Percentiles rank a stretch among this genome's conserved stretches.
Evolutionary conservation across 2,113 vertebrate genomes (phyloP).

Genomic region (Crocuta crocuta): DNA sequence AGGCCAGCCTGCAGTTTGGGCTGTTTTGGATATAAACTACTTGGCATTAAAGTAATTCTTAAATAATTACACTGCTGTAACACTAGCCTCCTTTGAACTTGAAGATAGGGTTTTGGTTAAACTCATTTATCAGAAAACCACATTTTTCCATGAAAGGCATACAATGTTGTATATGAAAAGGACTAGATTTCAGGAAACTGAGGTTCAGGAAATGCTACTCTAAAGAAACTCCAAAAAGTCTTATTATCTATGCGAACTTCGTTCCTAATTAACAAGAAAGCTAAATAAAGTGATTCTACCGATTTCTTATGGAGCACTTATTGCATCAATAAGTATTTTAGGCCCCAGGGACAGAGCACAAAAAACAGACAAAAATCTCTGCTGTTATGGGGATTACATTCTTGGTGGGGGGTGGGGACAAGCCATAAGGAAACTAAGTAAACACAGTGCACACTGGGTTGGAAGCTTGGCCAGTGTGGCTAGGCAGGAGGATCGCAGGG

Average conservation of each 20-base stretch:
- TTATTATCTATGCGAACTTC: not conserved
- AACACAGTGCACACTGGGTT: not conserved
- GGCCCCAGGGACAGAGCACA: not conserved
- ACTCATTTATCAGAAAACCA: not conserved
- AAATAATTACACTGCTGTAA: not conserved
- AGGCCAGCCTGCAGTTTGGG: not conserved
- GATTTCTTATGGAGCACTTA: not conserved
- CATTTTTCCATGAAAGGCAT: not conserved
- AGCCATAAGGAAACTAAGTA: not conserved
- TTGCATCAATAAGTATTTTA: not conserved
- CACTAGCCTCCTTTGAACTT: not conserved
- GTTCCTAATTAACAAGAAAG: not conserved
- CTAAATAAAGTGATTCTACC: not conserved
- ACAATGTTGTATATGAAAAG: not conserved
- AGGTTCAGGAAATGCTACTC: not conserved
- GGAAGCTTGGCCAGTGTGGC: not conserved
- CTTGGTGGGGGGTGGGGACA: not conserved
- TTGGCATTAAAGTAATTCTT: not conserved
- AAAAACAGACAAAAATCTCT: not conserved
- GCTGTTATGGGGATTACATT: not conserved
- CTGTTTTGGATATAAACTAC: not conserved
- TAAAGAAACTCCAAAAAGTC: not conserved
- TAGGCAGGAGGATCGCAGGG: accelerated
- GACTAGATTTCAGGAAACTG: not conserved
- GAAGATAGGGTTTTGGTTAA: not conserved